Evolutionary conservation across 2,888 invertebrate species (phyloP).

Genomic region (Dicycla oo): DNA sequence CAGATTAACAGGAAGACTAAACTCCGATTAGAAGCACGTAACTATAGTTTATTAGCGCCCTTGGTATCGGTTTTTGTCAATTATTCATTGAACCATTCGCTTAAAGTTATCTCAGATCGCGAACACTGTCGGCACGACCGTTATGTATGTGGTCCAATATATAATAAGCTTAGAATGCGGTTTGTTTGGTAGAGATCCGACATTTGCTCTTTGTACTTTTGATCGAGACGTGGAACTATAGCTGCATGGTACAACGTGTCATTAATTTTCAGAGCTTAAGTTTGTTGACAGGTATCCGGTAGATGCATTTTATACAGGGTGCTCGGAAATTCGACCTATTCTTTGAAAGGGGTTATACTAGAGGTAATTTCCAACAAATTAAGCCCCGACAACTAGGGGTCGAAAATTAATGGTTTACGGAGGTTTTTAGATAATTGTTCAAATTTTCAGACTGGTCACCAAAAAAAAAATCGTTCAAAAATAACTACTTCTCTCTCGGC

Average conservation of each 20-base stretch:
- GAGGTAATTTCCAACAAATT: too few species aligned
- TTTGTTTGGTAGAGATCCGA: slow-evolving; percentile 29
- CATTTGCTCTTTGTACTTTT: slow-evolving; percentile 51
- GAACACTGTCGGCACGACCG: slow-evolving; percentile 48
- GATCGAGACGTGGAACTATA: slow-evolving; percentile 15
- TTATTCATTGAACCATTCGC: slow-evolving; percentile 49
- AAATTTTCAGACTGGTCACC: too few species aligned
- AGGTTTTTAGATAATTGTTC: too few species aligned
- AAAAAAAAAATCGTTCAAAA: too few species aligned
- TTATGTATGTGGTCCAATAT: slow-evolving; percentile 45
- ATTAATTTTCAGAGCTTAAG: slow-evolving; percentile 28
- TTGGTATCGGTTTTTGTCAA: slow-evolving; percentile 61
- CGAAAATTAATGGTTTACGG: too few species aligned
- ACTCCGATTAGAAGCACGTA: slow-evolving; percentile 41
- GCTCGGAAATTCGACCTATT: too few species aligned
- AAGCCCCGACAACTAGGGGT: too few species aligned
- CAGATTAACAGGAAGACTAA: slow-evolving; percentile 62
- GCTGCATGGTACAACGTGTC: not conserved
- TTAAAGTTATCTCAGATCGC: slow-evolving; percentile 27
- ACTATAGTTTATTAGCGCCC: slow-evolving; percentile 56
- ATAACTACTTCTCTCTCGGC: too few species aligned
- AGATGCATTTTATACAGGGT: too few species aligned
- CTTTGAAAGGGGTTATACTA: too few species aligned
- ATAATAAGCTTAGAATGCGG: slow-evolving; percentile 47
- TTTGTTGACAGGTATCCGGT: not conserved